phyloP scores from a whole-genome alignment of 2,113 vertebrate genomes.

The Mustelus asterias region DNA sequence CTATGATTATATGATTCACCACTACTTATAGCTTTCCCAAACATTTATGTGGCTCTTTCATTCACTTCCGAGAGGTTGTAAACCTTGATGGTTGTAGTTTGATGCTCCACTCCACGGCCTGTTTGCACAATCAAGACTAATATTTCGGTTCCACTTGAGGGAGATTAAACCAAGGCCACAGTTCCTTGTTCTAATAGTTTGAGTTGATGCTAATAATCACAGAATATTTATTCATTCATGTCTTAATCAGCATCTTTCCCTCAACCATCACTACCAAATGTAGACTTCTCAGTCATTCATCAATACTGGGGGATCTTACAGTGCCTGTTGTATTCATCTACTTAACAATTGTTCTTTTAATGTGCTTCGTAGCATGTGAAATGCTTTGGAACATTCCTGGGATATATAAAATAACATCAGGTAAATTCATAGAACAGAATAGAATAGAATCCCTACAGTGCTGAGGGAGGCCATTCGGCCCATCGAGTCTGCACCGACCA shows the following conservation, averaged over 20 bases:
- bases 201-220: background rate
- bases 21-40: background rate
- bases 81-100: background rate
- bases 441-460: no score
- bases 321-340: background rate
- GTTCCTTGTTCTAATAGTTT: background rate
- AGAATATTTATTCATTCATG: background rate
- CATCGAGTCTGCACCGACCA: no score
- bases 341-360: background rate
- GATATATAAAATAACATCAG: background rate
- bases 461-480: no score
- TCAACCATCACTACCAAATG: background rate
- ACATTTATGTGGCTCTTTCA: background rate
- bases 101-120: background rate
- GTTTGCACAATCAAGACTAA: background rate
- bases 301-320: background rate
- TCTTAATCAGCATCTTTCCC: background rate
- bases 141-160: background rate
- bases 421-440: background rate
- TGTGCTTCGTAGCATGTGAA: background rate
- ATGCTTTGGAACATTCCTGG: background rate
- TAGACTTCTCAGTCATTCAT: background rate
- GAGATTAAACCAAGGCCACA: background rate
- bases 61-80: background rate
- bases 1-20: background rate